A percentile compares a stretch with the other conserved stretches of the same genome.
Evolutionary conservation across 2,888 invertebrate genomes (phyloP).

Genomic region (Philereme vetulata): DNA sequence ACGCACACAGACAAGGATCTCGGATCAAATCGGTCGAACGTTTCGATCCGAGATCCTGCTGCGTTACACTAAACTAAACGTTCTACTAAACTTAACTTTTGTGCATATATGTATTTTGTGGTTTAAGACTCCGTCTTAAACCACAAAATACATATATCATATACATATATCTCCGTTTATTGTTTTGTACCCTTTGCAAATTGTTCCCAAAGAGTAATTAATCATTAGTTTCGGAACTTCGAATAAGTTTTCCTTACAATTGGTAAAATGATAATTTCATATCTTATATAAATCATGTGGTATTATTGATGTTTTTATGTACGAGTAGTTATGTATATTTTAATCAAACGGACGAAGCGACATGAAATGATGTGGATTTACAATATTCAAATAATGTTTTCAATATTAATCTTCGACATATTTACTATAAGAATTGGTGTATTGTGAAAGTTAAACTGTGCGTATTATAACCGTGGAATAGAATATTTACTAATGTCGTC

Average conservation of each 20-base stretch:
- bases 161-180: constrained; percentile 6
- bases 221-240: constrained; percentile 16
- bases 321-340: neutral
- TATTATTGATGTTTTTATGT: constrained; percentile 20
- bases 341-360: too few species aligned
- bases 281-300: neutral
- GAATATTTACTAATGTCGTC: neutral
- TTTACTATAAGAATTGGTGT: neutral
- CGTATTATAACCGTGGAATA: neutral
- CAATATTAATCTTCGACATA: constrained; percentile 1
- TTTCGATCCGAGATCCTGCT: too few species aligned
- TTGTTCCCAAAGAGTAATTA: constrained; percentile 25
- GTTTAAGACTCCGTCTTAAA: constrained; percentile 2
- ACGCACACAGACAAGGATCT: too few species aligned
- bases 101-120: neutral
- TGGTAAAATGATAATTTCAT: constrained; percentile 1
- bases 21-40: too few species aligned
- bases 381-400: constrained; percentile 13
- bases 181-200: constrained; percentile 9
- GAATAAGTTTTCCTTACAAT: constrained; percentile 11
- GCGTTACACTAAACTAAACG: neutral
- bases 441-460: too few species aligned
- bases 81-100: neutral
- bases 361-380: neutral
- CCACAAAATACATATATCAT: too few species aligned